Conservation (phyloP, 2,113 vertebrate genomes). For the Mesocricetus auratus region DNA sequence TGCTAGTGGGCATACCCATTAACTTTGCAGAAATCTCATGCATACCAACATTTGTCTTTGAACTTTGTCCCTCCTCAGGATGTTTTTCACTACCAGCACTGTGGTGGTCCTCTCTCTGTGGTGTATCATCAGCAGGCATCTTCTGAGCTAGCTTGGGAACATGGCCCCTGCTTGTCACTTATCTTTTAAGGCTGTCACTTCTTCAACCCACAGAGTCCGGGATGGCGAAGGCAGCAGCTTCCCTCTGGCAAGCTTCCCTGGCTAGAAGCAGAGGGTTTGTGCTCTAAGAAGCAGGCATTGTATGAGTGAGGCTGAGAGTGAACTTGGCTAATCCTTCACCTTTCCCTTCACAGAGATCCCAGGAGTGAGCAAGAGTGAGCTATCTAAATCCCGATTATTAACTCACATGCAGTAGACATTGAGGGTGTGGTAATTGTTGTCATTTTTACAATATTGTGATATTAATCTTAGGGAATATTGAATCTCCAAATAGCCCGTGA, state of each 20-base stretch:
- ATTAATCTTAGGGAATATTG: constrained; percentile 82
- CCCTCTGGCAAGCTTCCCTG: neutral
- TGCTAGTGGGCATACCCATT: neutral
- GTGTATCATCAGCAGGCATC: neutral
- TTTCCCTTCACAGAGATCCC: constrained; percentile 49
- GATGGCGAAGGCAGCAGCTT: neutral
- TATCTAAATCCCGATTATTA: constrained; percentile 57
- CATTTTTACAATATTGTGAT: constrained; percentile 79
- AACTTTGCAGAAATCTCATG: neutral
- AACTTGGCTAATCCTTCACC: neutral
- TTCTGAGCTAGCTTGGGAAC: neutral
- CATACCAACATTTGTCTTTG: neutral
- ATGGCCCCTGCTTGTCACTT: neutral
- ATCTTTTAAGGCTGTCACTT: neutral
- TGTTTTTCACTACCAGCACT: neutral
- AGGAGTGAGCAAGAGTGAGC: neutral
- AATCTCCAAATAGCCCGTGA: constrained; percentile 86
- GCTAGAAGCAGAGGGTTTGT: too few relatives aligned
- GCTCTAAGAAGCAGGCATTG: neutral
- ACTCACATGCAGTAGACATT: constrained; percentile 54
- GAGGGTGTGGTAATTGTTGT: constrained; percentile 79
- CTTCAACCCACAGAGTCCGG: too few relatives aligned
- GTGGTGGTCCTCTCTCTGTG: neutral
- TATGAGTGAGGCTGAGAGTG: too few relatives aligned
- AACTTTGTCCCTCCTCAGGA: neutral